Percentiles rank a stretch among this genome's conserved stretches.
Conservation (phyloP, 2,797 vertebrate species). For the Heliangelus exortis region DNA sequence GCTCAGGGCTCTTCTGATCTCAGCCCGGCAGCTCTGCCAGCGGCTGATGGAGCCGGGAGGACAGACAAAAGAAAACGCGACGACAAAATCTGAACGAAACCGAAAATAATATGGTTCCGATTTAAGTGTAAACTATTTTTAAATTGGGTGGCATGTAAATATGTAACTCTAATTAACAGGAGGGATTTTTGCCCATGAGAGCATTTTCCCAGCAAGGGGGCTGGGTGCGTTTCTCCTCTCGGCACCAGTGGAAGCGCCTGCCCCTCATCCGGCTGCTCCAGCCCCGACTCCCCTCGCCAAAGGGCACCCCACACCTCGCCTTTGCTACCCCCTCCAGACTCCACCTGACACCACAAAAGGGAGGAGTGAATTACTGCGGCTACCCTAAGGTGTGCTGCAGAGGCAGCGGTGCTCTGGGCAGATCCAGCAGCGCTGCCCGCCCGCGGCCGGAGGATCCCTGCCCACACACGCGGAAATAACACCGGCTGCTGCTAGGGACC, state of each 20-base stretch:
- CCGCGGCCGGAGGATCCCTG: not conserved
- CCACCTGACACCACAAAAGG: not conserved
- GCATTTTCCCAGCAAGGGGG: not conserved
- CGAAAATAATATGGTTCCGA: not conserved
- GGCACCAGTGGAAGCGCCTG: not conserved
- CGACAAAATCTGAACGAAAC: not conserved
- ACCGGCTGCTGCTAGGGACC: not conserved
- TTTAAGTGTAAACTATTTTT: slow-evolving; percentile 29
- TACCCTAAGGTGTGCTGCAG: not conserved
- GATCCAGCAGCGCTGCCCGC: not conserved
- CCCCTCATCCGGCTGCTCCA: not conserved
- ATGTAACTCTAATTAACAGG: not conserved
- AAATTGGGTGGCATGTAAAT: not conserved
- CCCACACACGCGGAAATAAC: not conserved
- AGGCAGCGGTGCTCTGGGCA: not conserved
- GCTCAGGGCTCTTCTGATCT: not conserved
- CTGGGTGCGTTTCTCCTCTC: not conserved
- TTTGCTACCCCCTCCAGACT: not conserved
- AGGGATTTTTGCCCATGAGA: not conserved
- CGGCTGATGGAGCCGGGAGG: not conserved
- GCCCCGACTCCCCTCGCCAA: not conserved
- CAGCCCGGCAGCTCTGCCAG: not conserved
- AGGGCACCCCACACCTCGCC: not conserved
- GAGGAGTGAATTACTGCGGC: not conserved
- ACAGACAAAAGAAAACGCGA: not conserved